These are phyloP conservation scores for Drosophila anceps DNA, from an alignment of 2,888 invertebrate species.

Conservation along the genomic window DNA sequence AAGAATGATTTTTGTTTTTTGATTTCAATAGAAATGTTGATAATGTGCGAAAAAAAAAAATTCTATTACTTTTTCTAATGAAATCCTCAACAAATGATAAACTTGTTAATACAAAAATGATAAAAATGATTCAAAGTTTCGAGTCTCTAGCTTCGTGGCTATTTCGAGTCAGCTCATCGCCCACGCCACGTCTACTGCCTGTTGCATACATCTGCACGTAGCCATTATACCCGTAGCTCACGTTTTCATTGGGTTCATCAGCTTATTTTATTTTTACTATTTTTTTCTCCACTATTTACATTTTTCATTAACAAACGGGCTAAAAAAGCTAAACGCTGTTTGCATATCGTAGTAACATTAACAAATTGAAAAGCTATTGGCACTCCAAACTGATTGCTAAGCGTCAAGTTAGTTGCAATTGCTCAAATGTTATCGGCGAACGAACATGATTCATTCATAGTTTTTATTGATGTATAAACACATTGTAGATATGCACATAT, in stretches of 20 bases:
- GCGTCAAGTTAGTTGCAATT: neutral
- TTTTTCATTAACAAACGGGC: neutral
- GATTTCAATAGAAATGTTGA: no score
- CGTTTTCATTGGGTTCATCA: neutral
- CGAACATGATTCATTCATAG: constrained; percentile 7
- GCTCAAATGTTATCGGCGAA: neutral
- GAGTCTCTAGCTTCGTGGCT: neutral
- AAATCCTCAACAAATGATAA: no score
- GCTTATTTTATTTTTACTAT: no score
- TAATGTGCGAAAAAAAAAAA: no score
- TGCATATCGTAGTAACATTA: neutral
- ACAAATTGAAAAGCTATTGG: neutral
- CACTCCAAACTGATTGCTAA: neutral
- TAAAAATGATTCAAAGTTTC: neutral
- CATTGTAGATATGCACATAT: neutral
- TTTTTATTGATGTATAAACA: neutral
- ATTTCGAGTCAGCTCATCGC: neutral
- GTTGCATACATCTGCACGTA: neutral
- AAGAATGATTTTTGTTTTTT: no score
- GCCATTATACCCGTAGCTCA: no score
- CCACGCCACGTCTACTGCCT: neutral
- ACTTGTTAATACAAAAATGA: no score
- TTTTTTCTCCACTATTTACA: no score
- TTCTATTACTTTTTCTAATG: no score
- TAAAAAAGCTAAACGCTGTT: neutral